Percentiles rank a stretch among this genome's conserved stretches.
These are phyloP conservation scores for Papilio elwesi DNA, from an alignment of 2,888 invertebrate genomes.

Conservation along the genomic window DNA sequence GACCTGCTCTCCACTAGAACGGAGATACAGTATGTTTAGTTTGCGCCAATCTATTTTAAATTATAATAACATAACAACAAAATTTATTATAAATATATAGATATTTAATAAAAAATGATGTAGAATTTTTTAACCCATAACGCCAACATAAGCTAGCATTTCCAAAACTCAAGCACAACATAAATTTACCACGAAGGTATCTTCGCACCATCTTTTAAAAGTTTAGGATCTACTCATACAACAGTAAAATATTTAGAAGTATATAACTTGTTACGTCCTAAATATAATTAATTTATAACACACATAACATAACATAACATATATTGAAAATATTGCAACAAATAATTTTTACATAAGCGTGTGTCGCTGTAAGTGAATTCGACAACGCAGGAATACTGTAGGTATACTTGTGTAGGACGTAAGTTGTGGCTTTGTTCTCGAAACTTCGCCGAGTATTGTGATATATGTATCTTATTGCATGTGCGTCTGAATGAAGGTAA, in stretches of 20 bases:
- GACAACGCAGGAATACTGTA: slow-evolving; percentile 67
- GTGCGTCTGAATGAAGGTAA: slow-evolving; percentile 62
- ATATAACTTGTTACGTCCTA: background rate
- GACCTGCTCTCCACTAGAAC: slow-evolving; percentile 73
- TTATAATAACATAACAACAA: no score
- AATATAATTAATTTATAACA: background rate
- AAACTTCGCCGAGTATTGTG: slow-evolving; percentile 70
- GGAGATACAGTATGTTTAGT: slow-evolving; percentile 18
- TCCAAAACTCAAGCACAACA: no score
- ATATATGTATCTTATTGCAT: slow-evolving; percentile 78
- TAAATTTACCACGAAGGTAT: no score
- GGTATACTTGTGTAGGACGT: slow-evolving; percentile 65
- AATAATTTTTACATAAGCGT: slow-evolving; percentile 41
- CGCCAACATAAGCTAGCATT: no score
- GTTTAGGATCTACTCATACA: background rate
- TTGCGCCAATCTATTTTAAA: no score
- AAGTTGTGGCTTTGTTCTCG: slow-evolving; percentile 77
- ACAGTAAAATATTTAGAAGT: background rate
- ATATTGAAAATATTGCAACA: background rate
- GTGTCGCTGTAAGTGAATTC: slow-evolving; percentile 73
- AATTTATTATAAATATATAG: no score
- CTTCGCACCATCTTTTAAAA: no score
- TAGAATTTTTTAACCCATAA: no score
- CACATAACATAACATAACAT: background rate
- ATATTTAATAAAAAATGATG: no score